phyloP scores from a whole-genome alignment of 2,113 vertebrate genomes.

The Laterallus jamaicensis region DNA sequence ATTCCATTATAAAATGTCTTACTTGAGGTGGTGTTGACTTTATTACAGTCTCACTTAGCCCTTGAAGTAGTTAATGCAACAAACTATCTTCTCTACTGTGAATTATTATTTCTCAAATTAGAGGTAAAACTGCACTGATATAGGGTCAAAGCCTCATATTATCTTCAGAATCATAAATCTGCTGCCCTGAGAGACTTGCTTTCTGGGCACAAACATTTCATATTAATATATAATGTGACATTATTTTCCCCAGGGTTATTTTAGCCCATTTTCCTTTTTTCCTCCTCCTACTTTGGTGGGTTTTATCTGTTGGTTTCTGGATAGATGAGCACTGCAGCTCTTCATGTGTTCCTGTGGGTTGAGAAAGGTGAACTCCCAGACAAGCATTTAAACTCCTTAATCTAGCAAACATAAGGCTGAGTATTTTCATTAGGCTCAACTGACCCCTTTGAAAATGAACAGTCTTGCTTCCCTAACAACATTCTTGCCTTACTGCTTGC shows the following conservation, averaged over 20 bases:
- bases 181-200: neutral
- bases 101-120: neutral
- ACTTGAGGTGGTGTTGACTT: neutral
- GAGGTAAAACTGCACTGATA: neutral
- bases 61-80: neutral
- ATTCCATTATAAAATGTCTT: neutral
- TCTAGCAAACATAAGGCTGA: neutral
- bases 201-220: neutral
- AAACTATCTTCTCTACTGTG: neutral
- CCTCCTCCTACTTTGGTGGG: neutral
- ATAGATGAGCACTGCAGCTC: neutral
- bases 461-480: neutral
- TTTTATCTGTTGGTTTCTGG: neutral
- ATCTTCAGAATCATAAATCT: neutral
- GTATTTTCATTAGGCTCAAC: neutral
- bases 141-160: neutral
- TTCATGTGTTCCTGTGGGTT: rapidly evolving
- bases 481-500: neutral
- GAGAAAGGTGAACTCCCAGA: neutral
- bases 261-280: neutral
- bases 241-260: neutral
- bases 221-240: neutral
- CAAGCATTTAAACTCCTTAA: neutral
- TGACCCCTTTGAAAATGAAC: neutral
- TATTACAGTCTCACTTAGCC: neutral